Base-by-base conservation (phyloP, 37 sponge, comb jelly and placozoan species). In the Ianthella basta region DNA sequence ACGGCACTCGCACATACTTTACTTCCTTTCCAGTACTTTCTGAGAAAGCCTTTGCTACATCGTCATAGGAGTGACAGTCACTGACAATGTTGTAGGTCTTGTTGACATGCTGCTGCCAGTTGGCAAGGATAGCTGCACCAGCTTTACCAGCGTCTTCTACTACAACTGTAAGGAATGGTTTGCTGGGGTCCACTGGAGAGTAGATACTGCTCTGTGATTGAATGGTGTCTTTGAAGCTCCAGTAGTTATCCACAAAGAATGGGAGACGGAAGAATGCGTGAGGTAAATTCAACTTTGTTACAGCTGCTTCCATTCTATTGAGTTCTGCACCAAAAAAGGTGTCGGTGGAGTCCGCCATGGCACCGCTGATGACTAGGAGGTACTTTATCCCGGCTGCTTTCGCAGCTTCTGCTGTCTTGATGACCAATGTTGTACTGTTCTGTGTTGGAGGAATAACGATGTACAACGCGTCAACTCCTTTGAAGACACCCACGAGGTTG, bases 381-480 rank as follows among this genome's bases (percentile, higher is more conserved):
- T 64, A 50, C 80, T 84, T 91, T 14, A 92, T 89, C 16, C 92
- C 93, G 12, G 90, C 93, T 15, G 66, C 68, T 66, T 87, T 86
- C 0, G 90, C 93, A 0, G 87, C 69, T 35, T 81, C 75, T n/a
- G 89, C 86, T 5, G 92, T 83, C 21, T 80, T 27, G 18, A 83
- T 77, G 20, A 85, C 41, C 29, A 92, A 50, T 27, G 80, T 64
- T 30, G 84, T 90, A 13, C 93, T 64, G 16, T 92, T 68, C 33
- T 83, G 73, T 1, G 74, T 67, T 0, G 75, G 57, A 34, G 94
- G 94, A 20, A 88, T 85, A 23, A 87, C 86, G 18, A 93, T 81
- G 82, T 59, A 93, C 19, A 93, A 70, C n/a, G 94, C 44, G 54
- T 84, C 56, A 10, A 89, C 91, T n/a, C 94, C 94, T 35, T 32